These are phyloP conservation scores for Chelonia mydas DNA, from an alignment of 2,797 vertebrate genomes.

Conservation along the genomic window DNA sequence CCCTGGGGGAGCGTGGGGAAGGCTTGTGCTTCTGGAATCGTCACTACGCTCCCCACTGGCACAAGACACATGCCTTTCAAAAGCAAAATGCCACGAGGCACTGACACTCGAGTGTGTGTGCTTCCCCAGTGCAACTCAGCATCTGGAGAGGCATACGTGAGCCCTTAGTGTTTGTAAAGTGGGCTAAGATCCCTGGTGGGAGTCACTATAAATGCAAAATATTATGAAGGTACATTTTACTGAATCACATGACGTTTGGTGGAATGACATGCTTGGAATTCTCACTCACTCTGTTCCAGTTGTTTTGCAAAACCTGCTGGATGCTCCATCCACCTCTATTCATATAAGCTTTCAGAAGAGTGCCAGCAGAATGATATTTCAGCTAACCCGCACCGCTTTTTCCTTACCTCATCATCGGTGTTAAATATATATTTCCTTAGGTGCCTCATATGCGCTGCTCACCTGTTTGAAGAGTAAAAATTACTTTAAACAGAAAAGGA, in stretches of 20 bases:
- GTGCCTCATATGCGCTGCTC: background rate
- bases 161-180: background rate
- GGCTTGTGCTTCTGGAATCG: background rate
- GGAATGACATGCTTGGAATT: background rate
- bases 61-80: background rate
- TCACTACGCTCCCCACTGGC: background rate
- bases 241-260: background rate
- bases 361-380: background rate
- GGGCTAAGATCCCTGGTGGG: background rate
- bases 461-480: constrained; percentile 5
- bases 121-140: background rate
- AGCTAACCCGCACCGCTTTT: background rate
- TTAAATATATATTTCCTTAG: background rate
- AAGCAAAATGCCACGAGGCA: background rate
- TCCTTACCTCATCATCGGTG: background rate
- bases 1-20: background rate
- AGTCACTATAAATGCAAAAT: background rate
- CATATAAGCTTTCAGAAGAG: background rate
- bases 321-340: background rate
- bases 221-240: background rate
- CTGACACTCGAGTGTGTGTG: background rate
- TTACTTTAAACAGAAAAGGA: background rate
- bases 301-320: background rate
- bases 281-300: background rate
- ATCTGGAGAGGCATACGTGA: background rate